Base-by-base conservation (phyloP, 2,888 invertebrate species). In the Hybos culiciformis region DNA sequence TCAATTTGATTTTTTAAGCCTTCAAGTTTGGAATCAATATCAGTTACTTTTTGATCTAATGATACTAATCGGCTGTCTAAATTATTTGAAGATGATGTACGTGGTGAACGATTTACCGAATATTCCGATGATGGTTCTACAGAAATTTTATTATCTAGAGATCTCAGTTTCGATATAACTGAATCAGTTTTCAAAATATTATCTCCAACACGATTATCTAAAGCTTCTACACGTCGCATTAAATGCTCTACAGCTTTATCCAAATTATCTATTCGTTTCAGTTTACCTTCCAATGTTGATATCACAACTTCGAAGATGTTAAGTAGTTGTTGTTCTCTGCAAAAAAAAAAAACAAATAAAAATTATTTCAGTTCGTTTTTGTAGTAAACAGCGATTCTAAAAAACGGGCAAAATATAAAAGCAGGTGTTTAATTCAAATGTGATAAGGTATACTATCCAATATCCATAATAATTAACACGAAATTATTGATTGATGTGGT, bases 271-370 rank as follows among this genome's bases (percentile, higher is more conserved):
- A 90, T 86, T 53, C 87, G 73, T 61, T 87, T 85, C 12, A 90
- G 70, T 69, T 88, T 88, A 5, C 85, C 83, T 63, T 90, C 88
- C 54, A 88, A 67, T 20, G 87, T 88, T 54, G 86, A 84, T 46
- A 88, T 86, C 52, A 91, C 86, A 42, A 86, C 85, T 67, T 88
- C 88, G 68, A 90, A 88, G 43, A 90, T 83, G 62, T 84, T 84
- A 68, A 86, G 81, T 49, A 88, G 74, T 63, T 87, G 86, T 64
- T 86, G 84, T 66, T 87, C 87, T 67, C 87, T 87, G 80, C 48
- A 77, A 77, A 19, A 12, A 32, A 14, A 3, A 4, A 32, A 14
- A 32, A 9, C 4, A 17, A 15, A 32, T 5, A 36, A 20, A 21
- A 36, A 24, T 26, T 11, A 39, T 15, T 37, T 42, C n/a, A n/a